These are phyloP conservation scores for Lophius piscatorius DNA, from an alignment of 2,113 vertebrate genomes.

Conservation along the genomic window DNA sequence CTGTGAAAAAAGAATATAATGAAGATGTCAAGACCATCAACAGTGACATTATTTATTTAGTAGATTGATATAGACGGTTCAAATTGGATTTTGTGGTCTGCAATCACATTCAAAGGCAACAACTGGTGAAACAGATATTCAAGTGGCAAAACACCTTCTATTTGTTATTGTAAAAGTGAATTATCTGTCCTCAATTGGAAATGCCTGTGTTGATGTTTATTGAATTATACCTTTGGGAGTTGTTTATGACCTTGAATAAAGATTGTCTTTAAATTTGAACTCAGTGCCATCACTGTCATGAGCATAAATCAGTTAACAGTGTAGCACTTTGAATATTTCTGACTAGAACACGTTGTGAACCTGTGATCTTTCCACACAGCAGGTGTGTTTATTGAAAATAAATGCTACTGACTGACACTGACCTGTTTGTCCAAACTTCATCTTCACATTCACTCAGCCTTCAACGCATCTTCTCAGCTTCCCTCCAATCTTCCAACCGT, in stretches of 20 bases:
- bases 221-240: slow-evolving; percentile 72
- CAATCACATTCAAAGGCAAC: slow-evolving; percentile 28
- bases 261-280: slow-evolving; percentile 71
- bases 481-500: too few species aligned
- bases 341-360: too few species aligned
- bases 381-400: too few species aligned
- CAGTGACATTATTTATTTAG: slow-evolving; percentile 23
- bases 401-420: too few species aligned
- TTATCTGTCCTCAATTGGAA: slow-evolving; percentile 76
- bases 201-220: slow-evolving; percentile 77
- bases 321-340: too few species aligned
- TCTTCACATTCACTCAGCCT: too few species aligned
- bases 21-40: background rate
- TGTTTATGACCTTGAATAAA: slow-evolving; percentile 76
- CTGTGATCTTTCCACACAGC: too few species aligned
- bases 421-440: too few species aligned
- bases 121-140: slow-evolving; percentile 39
- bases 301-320: background rate
- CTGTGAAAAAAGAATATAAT: slow-evolving; percentile 52
- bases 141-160: slow-evolving; percentile 46
- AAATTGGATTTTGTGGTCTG: slow-evolving; percentile 40
- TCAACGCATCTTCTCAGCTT: too few species aligned
- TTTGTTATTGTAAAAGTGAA: slow-evolving; percentile 74
- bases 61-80: slow-evolving; percentile 19
- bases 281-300: slow-evolving; percentile 4